Evolutionary conservation across 2,113 vertebrate genomes (phyloP), one percentile per base, ranked within the genome.

Genomic region (Tupaia chinensis): DNA sequence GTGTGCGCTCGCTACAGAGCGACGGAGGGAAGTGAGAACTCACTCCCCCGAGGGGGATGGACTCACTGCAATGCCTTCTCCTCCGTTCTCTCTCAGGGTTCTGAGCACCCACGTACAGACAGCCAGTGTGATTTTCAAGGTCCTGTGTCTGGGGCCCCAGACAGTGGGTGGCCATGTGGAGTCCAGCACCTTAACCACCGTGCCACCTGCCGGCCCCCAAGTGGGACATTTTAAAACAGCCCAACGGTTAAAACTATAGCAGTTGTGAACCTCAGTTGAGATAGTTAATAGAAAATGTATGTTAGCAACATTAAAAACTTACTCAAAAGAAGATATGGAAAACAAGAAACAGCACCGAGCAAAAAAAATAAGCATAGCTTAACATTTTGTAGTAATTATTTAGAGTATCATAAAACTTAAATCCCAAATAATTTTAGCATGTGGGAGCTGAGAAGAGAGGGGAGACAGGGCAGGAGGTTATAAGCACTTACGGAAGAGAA

Each of bases 341-440:
- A 81, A 19, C 20, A 27, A 63, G n/a, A 81, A 89, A 32, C 0
- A 29, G 27, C 54, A 82, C 13, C 63, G 20, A 89, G 19, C 80
- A 73, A 87, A 74, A 32, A 88, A 69, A 73, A n/a, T 27, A 89
- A 74, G 13, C 34, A 25, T 87, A 61, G 54, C 63, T 93, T 93
- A 61, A 53, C 72, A 81, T 34, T 79, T 3, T 94, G 16, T 66
- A 73, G 77, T 72, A 72, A 68, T 93, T 44, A 91, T 74, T 44
- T 80, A 80, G 34, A 87, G 58, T 90, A 17, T n/a, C 54, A 88
- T 85, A 86, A 86, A 87, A 83, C 81, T 87, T 70, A 90, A 94
- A 80, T 94, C 9, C 25, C 16, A 73, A 7, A 32, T 83, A 89
- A 95, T 83, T 13, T 95, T 54, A 65, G 78, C 32, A 74, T 25